A percentile compares a stretch with the other conserved stretches of the same genome.
Conservation (phyloP, 2,113 vertebrate species). For the human (Homo sapiens) region GRCh38 chr3:137145501-137146000, state of each 20-base stretch:
- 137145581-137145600: not conserved
- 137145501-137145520: slow-evolving; percentile 12
- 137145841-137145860: not conserved
- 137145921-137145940: not conserved
- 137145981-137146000: not conserved
- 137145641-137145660: not conserved
- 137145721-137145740: not conserved
- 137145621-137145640: not conserved
- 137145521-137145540: not conserved
- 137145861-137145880: not conserved
- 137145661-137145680: not conserved
- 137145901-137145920: not conserved
- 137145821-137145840: not conserved
- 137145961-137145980: not conserved
- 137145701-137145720: not conserved
- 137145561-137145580: not conserved
- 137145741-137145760: not conserved
- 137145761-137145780: not conserved
- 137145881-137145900: not conserved
- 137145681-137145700: not conserved
- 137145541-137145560: slow-evolving; percentile 29
- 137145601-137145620: not conserved
- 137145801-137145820: not conserved
- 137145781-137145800: not conserved
- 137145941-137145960: not conserved